A percentile compares a stretch with the other conserved stretches of the same genome.
Conservation (phyloP, 2,888 invertebrate species). For the Thera obeliscata region DNA sequence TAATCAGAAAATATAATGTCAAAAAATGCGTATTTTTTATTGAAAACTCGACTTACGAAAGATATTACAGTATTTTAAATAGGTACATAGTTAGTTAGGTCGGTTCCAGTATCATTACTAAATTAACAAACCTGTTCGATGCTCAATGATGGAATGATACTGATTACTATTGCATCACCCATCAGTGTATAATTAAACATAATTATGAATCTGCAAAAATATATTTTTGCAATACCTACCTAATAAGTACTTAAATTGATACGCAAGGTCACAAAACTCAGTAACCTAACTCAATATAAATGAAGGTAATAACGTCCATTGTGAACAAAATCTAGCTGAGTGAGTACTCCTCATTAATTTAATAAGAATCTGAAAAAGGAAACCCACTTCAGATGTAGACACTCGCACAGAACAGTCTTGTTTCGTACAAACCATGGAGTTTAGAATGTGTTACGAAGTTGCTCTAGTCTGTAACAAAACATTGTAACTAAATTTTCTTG, state of each 20-base stretch:
- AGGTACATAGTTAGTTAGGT: slow-evolving; percentile 7
- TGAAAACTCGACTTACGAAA: neutral
- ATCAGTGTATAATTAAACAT: neutral
- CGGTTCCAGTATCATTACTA: slow-evolving; percentile 16
- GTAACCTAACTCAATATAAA: neutral
- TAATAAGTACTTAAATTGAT: neutral
- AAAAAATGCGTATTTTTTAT: slow-evolving; percentile 1
- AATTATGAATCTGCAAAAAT: slow-evolving; percentile 7
- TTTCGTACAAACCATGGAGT: slow-evolving; percentile 23
- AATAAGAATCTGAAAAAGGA: slow-evolving; percentile 17
- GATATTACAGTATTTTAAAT: slow-evolving; percentile 18
- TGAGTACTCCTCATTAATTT: slow-evolving; percentile 7
- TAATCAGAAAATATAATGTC: too few relatives aligned
- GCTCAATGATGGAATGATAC: neutral
- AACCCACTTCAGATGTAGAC: slow-evolving; percentile 4
- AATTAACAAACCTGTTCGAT: slow-evolving; percentile 23
- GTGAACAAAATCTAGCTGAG: neutral
- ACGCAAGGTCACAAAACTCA: slow-evolving; percentile 1
- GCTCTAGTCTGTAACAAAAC: slow-evolving; percentile 37
- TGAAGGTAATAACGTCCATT: slow-evolving; percentile 1
- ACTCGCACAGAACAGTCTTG: slow-evolving; percentile 5
- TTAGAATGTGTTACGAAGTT: slow-evolving; percentile 31
- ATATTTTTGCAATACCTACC: neutral
- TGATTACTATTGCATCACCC: slow-evolving; percentile 4
- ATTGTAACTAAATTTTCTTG: slow-evolving; percentile 43